Evolutionary conservation across 2,113 vertebrate species (phyloP).

Genomic region (Callithrix jacchus): DNA sequence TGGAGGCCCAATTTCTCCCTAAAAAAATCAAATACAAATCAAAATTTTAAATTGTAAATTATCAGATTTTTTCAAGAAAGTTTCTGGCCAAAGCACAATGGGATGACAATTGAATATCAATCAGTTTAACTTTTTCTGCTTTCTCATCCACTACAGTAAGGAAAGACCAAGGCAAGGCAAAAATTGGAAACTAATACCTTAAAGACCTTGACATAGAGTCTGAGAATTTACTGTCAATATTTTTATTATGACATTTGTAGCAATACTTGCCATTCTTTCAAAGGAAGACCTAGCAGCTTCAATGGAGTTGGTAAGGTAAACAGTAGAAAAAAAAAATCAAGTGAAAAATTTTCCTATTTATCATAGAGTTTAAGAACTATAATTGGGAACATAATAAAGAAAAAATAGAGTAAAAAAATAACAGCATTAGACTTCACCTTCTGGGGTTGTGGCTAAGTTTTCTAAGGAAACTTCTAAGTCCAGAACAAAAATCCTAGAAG

Average conservation of each 20-base stretch:
- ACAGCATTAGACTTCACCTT: not conserved
- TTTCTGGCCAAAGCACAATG: not conserved
- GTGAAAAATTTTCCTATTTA: not conserved
- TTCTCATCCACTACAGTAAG: not conserved
- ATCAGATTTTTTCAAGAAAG: not conserved
- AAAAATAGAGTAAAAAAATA: not conserved
- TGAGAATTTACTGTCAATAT: not conserved
- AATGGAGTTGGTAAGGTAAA: not conserved
- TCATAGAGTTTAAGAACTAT: not conserved
- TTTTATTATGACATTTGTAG: not conserved
- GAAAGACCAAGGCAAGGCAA: not conserved
- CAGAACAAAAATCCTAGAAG: not conserved
- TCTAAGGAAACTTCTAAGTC: not conserved
- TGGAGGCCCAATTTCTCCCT: conserved; percentile 85
- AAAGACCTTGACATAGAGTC: not conserved
- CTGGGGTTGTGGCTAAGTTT: not conserved
- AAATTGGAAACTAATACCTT: not conserved
- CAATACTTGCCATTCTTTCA: not conserved
- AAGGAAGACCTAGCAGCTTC: not conserved
- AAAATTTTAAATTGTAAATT: conserved; percentile 15
- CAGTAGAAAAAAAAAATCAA: not conserved
- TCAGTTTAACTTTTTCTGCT: not conserved
- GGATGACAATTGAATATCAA: not conserved
- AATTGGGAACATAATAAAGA: not conserved
- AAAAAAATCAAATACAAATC: conserved; percentile 58